Evolutionary conservation across 1,140 invertebrate genomes (phyloP).

Genomic region (Sitodiplosis mosellana): DNA sequence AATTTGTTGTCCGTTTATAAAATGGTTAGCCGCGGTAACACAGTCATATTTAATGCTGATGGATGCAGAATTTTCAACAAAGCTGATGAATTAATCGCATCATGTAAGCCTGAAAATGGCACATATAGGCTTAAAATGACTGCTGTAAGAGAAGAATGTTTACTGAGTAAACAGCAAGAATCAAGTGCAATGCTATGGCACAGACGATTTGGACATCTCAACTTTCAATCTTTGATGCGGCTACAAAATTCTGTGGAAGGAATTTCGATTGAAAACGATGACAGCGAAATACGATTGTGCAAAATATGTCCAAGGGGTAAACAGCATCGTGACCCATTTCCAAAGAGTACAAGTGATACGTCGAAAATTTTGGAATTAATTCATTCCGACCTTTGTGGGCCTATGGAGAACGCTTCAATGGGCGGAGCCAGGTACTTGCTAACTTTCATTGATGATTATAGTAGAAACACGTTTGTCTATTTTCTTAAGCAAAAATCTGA

Average conservation of each 20-base stretch:
- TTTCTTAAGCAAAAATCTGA: conserved; percentile 14
- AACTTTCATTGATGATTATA: conserved; percentile 23
- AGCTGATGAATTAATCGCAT: background rate
- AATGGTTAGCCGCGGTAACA: conserved; percentile 1
- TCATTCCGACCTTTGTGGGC: conserved; percentile 9
- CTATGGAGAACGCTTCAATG: conserved; percentile 17
- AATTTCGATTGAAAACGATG: background rate
- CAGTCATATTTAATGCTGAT: conserved; percentile 1
- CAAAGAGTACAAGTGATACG: background rate
- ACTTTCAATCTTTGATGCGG: background rate
- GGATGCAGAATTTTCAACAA: conserved; percentile 1
- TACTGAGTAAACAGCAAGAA: background rate
- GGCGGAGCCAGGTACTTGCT: conserved; percentile 19
- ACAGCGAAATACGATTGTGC: conserved; percentile 1
- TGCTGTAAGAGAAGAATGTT: background rate
- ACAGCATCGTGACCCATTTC: background rate
- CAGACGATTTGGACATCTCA: background rate
- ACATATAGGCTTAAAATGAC: conserved; percentile 2
- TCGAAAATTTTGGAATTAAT: conserved; percentile 11
- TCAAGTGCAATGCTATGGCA: background rate
- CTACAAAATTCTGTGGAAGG: conserved; percentile 1
- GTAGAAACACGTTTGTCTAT: conserved; percentile 22
- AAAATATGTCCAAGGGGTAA: conserved; percentile 3
- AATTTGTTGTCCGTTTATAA: conserved; percentile 5
- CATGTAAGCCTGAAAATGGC: background rate